Evolutionary conservation across 2,888 invertebrate species (phyloP).

Genomic region (Pelosia muscerda): DNA sequence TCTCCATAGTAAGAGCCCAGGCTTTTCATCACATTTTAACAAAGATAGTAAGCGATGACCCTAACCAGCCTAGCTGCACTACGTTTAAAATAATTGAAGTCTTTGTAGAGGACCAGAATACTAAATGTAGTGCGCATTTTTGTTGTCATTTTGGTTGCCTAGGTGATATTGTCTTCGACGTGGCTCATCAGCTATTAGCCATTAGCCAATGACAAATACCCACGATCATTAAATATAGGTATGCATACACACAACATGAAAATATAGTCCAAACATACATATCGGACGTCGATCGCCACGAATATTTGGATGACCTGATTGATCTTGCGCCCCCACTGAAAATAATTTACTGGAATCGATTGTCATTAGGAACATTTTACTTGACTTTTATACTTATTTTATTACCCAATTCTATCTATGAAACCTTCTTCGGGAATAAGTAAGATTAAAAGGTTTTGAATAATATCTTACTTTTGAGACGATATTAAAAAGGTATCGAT

Average conservation of each 20-base stretch:
- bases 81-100: slow-evolving; percentile 28
- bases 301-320: slow-evolving; percentile 68
- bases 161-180: slow-evolving; percentile 79
- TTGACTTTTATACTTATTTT: slow-evolving; percentile 5
- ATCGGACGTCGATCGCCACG: slow-evolving; percentile 67
- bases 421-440: background rate
- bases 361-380: slow-evolving; percentile 37
- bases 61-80: slow-evolving; percentile 15
- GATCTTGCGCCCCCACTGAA: slow-evolving; percentile 58
- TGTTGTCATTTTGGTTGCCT: slow-evolving; percentile 76
- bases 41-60: background rate
- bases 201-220: slow-evolving; percentile 82
- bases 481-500: background rate
- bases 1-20: background rate
- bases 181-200: slow-evolving; percentile 78
- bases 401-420: slow-evolving; percentile 1
- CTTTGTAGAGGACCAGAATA: slow-evolving; percentile 18
- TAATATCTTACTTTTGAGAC: background rate
- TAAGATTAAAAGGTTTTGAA: background rate
- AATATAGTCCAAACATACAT: slow-evolving; percentile 67
- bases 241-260: slow-evolving; percentile 55
- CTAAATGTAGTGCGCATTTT: slow-evolving; percentile 57
- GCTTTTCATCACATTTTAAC: background rate
- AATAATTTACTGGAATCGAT: slow-evolving; percentile 53
- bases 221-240: slow-evolving; percentile 59